Evolutionary conservation across 2,888 invertebrate species (phyloP), one percentile per base, ranked within the genome.

Genomic region (Melitaea athalia): DNA sequence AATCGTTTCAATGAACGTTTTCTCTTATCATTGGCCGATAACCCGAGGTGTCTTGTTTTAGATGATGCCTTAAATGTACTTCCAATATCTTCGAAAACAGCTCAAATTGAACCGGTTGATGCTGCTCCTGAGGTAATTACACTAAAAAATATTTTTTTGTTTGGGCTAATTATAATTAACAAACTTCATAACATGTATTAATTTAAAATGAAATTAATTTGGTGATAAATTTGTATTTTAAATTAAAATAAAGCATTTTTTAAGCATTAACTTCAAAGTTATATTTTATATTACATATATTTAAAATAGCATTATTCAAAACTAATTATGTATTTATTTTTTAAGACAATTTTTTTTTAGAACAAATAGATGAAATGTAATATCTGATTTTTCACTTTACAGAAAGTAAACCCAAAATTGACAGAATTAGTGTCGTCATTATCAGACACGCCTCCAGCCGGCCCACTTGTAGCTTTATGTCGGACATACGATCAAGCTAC

Each of bases 1-100:
- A 97, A 98, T 71, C 93, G 99, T 67, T 99, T 99, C 86, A 99
- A 99, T 87, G 99, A 99, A 89, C 94, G 99, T 72, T 98, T 99
- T 82, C 94, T 99, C 15, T 89, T 99, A 1, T 99, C 99, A 0
- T 87, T 99, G 73, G 95, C 97, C 1, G 96, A 97, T 14, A 98
- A 98, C 85, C 94, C 95, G 68, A 94, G 97, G 24, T 98, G 98
- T 82, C 91, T 99, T 71, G 97, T 99, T n/a, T 95, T 99, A 24
- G 99, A 99, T 86, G 99, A 99, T 85, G 95, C 97, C 63, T 93
- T 99, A 14, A 96, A 96, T 47, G 96, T 99, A 3, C 91, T 99
- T 55, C 99, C 99, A 0, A 94, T 99, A 73, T 98, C 99, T 0
- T 97, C 98, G 0, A 96, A 97, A 81, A 97, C 97, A 52, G 94